phyloP scores from a whole-genome alignment of 2,797 vertebrate genomes.

The Tinamus major region DNA sequence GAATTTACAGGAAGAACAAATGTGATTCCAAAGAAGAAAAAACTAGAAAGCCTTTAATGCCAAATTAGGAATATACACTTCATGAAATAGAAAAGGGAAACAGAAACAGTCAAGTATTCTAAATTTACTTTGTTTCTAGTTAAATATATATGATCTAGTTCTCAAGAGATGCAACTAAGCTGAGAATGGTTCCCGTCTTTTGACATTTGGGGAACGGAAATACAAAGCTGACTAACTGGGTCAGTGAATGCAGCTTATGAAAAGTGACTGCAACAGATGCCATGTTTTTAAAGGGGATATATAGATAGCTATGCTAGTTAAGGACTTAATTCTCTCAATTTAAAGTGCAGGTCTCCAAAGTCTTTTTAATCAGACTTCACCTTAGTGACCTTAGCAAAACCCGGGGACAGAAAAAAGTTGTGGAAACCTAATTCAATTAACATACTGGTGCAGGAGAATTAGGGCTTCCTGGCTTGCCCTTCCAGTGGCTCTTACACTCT shows the following conservation, averaged over 20 bases:
- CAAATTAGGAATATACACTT: background rate
- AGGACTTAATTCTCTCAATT: background rate
- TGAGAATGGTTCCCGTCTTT: background rate
- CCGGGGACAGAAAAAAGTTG: background rate
- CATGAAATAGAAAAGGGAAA: background rate
- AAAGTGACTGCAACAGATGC: conserved; percentile 48
- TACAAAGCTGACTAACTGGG: background rate
- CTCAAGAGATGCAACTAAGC: background rate
- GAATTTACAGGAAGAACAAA: background rate
- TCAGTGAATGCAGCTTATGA: conserved; percentile 2
- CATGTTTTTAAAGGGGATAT: background rate
- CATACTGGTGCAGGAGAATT: background rate
- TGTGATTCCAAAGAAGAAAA: background rate
- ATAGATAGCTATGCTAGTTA: background rate
- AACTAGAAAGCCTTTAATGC: background rate
- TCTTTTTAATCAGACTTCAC: background rate
- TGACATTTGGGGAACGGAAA: background rate
- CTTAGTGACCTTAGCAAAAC: background rate
- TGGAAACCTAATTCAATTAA: background rate
- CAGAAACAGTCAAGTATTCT: background rate
- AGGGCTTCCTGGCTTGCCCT: background rate
- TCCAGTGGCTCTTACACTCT: background rate
- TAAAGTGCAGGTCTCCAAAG: background rate
- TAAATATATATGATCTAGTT: conserved; percentile 16
- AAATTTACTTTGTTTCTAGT: background rate